These are phyloP conservation scores for Drosophila repletoides DNA, from an alignment of 1,140 invertebrate genomes.

Conservation along the genomic window DNA sequence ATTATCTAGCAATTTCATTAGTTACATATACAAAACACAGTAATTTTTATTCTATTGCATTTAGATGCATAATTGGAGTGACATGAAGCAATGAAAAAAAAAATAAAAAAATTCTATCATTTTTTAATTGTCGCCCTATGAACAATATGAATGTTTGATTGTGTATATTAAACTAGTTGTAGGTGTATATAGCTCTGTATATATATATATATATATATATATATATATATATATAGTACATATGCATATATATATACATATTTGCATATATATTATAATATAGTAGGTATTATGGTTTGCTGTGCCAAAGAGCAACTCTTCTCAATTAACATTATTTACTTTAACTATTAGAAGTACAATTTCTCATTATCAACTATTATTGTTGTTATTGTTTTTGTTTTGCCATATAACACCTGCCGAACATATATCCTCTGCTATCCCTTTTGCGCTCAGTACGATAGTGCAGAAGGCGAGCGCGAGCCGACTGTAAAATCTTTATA, in stretches of 20 bases:
- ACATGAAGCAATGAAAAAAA: constrained; percentile 71
- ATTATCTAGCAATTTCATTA: constrained; percentile 77
- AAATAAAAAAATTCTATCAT: constrained; percentile 53
- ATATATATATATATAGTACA: constrained; percentile 22
- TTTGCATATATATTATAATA: constrained; percentile 24
- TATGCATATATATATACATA: constrained; percentile 17
- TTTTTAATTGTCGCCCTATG: constrained; percentile 39
- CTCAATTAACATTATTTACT: constrained; percentile 74
- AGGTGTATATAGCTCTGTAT: constrained; percentile 55
- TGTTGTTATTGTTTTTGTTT: constrained; percentile 75
- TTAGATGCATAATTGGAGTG: constrained; percentile 79
- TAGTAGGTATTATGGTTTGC: constrained; percentile 50
- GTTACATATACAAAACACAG: constrained; percentile 68
- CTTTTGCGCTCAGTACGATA: constrained; percentile 65
- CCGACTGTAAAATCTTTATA: constrained; percentile 93
- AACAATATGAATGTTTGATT: constrained; percentile 71
- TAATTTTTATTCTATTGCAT: constrained; percentile 64
- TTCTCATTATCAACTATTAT: constrained; percentile 78
- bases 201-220: constrained; percentile 35
- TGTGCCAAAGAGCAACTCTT: constrained; percentile 60
- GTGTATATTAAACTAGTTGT: constrained; percentile 68
- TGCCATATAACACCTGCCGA: constrained; percentile 27
- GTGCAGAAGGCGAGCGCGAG: constrained; percentile 74
- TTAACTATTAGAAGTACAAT: constrained; percentile 73
- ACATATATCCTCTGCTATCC: constrained; percentile 8